Conservation (phyloP, 1,140 invertebrate genomes). For the Bombus sibiricus region DNA sequence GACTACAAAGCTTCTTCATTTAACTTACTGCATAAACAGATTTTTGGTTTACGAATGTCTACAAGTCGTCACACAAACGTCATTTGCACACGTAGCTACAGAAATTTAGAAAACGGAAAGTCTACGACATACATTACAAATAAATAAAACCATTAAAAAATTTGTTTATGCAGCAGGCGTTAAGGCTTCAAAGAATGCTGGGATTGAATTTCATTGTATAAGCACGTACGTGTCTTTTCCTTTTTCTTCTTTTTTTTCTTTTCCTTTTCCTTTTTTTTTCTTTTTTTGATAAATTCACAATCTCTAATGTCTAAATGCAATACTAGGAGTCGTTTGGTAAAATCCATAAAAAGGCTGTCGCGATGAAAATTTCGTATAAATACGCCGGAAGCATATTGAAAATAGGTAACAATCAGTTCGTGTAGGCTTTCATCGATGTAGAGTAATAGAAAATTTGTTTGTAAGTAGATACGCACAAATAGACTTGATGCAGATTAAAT, state of each 20-base stretch:
- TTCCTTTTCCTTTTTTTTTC: neutral
- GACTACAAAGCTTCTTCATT: conserved; percentile 68
- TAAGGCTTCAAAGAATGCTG: conserved; percentile 22
- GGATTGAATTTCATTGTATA: conserved; percentile 41
- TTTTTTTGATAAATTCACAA: conserved; percentile 11
- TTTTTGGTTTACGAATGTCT: conserved; percentile 22
- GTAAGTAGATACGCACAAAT: conserved; percentile 9
- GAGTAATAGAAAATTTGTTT: conserved; percentile 43
- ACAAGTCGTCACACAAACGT: neutral
- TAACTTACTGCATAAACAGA: conserved; percentile 60
- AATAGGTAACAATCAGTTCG: conserved; percentile 36
- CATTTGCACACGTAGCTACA: neutral
- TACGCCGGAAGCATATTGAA: conserved; percentile 55
- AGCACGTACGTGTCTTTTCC: neutral
- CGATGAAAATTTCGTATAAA: conserved; percentile 59
- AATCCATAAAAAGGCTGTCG: conserved; percentile 30
- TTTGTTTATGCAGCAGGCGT: conserved; percentile 51
- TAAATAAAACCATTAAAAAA: conserved; percentile 9
- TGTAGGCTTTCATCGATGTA: conserved; percentile 31
- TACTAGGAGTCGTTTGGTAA: conserved; percentile 25
- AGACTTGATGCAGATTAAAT: conserved; percentile 46
- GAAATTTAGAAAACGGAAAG: neutral
- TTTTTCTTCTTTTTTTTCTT: too few relatives aligned
- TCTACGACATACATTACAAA: conserved; percentile 1
- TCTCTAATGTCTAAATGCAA: conserved; percentile 40